A percentile compares a stretch with the other conserved stretches of the same genome.
phyloP scores from a whole-genome alignment of 2,797 vertebrate genomes.

The Anomalospiza imberbis region DNA sequence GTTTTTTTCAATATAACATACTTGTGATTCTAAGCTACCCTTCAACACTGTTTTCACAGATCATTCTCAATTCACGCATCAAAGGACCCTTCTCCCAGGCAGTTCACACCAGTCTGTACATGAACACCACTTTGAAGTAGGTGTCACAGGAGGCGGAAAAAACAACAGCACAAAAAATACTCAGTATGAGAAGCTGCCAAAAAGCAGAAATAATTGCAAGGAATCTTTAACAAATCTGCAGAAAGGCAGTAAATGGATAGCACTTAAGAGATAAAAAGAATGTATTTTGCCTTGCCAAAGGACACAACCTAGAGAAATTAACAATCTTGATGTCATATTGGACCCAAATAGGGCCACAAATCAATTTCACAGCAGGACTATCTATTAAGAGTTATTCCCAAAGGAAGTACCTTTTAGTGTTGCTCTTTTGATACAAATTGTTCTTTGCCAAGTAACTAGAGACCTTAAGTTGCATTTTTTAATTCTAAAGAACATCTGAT shows the following conservation, averaged over 20 bases:
- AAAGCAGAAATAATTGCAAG: neutral
- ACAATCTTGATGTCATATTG: neutral
- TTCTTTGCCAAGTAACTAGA: neutral
- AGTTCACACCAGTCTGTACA: neutral
- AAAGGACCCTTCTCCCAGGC: neutral
- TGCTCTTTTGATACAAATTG: neutral
- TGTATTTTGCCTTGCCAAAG: neutral
- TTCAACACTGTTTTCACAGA: neutral
- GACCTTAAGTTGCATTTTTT: neutral
- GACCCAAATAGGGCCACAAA: neutral
- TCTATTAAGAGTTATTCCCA: neutral
- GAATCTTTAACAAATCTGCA: neutral
- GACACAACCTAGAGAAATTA: neutral
- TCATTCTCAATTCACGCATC: neutral
- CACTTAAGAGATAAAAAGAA: neutral
- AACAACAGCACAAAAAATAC: neutral
- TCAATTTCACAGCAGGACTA: neutral
- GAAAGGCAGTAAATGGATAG: neutral
- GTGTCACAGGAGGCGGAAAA: neutral
- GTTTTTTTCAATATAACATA: neutral
- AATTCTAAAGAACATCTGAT: neutral
- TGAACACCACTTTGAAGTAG: neutral
- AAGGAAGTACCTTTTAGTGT: neutral
- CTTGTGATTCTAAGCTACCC: neutral
- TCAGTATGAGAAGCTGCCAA: neutral